Conservation (phyloP, 64 coral and sea anemone species). For the Stichodactyla mertensii region DNA sequence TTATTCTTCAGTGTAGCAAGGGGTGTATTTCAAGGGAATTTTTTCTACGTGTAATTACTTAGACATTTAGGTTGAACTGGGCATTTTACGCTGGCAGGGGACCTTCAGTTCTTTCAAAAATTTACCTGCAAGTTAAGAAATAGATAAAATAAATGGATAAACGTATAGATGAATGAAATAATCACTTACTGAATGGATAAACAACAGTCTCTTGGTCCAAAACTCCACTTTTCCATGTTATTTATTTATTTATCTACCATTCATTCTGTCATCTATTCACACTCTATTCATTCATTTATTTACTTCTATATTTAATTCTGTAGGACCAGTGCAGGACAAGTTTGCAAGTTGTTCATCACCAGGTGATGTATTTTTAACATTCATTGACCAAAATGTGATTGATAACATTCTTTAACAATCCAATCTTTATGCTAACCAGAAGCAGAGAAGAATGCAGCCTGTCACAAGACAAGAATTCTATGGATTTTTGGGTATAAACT, state of each 20-base stretch:
- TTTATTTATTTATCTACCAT: background rate
- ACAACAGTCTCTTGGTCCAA: too few relatives aligned
- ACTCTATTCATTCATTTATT: too few relatives aligned
- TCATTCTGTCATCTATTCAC: too few relatives aligned
- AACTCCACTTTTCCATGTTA: too few relatives aligned
- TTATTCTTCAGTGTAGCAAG: background rate
- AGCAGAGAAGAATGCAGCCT: constrained; percentile 20
- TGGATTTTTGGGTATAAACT: constrained; percentile 33
- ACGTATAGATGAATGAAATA: too few relatives aligned
- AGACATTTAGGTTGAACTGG: too few relatives aligned
- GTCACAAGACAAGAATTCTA: constrained; percentile 27
- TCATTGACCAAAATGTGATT: constrained; percentile 12
- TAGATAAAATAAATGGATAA: too few relatives aligned
- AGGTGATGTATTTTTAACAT: constrained; percentile 33
- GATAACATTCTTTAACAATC: constrained; percentile 40
- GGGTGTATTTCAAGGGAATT: background rate
- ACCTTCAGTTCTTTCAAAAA: too few relatives aligned
- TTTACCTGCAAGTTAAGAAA: too few relatives aligned
- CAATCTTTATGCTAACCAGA: constrained; percentile 49
- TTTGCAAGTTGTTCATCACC: constrained; percentile 37
- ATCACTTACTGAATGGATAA: too few relatives aligned
- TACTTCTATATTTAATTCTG: constrained; percentile 6
- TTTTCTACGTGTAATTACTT: too few relatives aligned
- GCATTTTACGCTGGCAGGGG: background rate
- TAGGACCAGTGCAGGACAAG: constrained; percentile 8